Evolutionary conservation across 2,113 vertebrate species (phyloP).

Genomic region (Chlorocebus sabaeus): DNA sequence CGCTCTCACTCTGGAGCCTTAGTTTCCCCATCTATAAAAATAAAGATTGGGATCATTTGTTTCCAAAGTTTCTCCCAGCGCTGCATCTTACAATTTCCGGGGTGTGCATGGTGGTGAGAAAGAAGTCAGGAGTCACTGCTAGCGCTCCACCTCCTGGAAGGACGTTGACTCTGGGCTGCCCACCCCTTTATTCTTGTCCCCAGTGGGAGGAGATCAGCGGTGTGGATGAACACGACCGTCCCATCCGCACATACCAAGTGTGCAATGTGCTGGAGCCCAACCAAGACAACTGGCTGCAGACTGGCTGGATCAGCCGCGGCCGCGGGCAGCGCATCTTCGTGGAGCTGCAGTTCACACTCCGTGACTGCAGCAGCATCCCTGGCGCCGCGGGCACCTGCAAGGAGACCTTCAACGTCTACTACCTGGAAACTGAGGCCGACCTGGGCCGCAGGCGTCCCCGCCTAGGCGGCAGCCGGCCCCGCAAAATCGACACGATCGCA

Average conservation of each 20-base stretch:
- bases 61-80: not conserved
- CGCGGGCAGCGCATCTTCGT: constrained; percentile 95
- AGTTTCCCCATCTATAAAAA: not conserved
- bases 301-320: constrained; percentile 91
- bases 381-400: constrained; percentile 95
- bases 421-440: constrained; percentile 90
- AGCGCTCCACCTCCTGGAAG: not conserved
- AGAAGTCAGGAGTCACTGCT: not conserved
- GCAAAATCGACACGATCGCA: constrained; percentile 96
- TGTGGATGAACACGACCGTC: constrained; percentile 94
- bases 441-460: constrained; percentile 78
- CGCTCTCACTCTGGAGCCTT: not conserved
- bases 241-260: constrained; percentile 97
- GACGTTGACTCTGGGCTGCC: not conserved
- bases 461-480: constrained; percentile 86
- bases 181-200: constrained; percentile 8
- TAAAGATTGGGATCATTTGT: not conserved
- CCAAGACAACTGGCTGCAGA: constrained; percentile 99
- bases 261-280: constrained; percentile 97
- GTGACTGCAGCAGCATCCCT: constrained; percentile 98
- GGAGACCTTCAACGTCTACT: constrained; percentile 98
- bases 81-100: not conserved
- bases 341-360: constrained; percentile 96
- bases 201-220: constrained; percentile 99
- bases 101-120: not conserved